Evolutionary conservation across 2,888 invertebrate species (phyloP).

Genomic region (Nycteola revayana): DNA sequence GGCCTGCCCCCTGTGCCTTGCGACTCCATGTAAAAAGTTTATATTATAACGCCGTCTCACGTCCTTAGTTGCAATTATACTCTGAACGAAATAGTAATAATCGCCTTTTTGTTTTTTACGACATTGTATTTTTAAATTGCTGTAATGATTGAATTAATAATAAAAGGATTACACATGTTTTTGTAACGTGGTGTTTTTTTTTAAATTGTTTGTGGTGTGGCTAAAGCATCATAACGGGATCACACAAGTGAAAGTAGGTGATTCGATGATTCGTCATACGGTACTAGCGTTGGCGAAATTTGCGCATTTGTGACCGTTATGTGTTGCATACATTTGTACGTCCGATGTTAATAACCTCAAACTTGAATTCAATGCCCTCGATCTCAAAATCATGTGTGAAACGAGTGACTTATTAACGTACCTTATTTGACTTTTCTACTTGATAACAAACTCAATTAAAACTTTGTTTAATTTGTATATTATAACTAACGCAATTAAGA

Average conservation of each 20-base stretch:
- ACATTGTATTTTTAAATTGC: constrained; percentile 77
- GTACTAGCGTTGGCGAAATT: no score
- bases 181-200: constrained; percentile 57
- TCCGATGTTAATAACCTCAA: neutral
- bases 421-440: no score
- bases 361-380: no score
- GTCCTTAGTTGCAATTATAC: constrained; percentile 70
- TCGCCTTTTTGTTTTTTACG: constrained; percentile 65
- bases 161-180: constrained; percentile 67
- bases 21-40: constrained; percentile 61
- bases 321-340: no score
- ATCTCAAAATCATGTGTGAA: no score
- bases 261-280: neutral
- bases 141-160: constrained; percentile 75
- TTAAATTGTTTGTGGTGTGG: constrained; percentile 36
- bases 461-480: no score
- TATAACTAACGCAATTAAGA: neutral
- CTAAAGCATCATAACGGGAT: constrained; percentile 26
- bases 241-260: constrained; percentile 31
- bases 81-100: constrained; percentile 71
- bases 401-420: no score
- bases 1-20: constrained; percentile 61
- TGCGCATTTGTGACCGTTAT: no score
- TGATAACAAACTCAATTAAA: no score
- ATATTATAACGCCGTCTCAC: constrained; percentile 61